These are phyloP conservation scores for Proterorhinus semilunaris DNA, from an alignment of 2,113 vertebrate species.

Conservation along the genomic window DNA sequence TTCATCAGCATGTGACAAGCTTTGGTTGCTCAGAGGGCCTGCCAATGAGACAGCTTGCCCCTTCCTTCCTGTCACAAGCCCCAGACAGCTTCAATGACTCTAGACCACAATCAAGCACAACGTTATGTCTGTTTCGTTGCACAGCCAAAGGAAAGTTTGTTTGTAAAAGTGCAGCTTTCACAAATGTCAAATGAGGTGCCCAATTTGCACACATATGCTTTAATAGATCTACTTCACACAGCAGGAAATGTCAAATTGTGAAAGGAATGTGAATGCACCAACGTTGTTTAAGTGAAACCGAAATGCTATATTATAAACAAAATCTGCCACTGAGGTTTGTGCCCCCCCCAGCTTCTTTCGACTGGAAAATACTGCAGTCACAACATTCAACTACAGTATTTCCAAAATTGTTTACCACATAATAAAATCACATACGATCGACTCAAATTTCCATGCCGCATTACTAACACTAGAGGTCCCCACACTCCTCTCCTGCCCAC, in stretches of 20 bases:
- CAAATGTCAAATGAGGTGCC: background rate
- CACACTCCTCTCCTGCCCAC: conserved; percentile 47
- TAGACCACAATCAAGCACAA: conserved; percentile 45
- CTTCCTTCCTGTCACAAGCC: conserved; percentile 74
- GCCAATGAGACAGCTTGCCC: conserved; percentile 60
- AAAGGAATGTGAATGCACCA: no score
- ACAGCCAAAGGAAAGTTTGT: conserved; percentile 9
- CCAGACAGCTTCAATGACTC: conserved; percentile 44
- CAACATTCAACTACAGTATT: no score
- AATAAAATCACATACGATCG: background rate
- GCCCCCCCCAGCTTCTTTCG: no score
- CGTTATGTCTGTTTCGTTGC: conserved; percentile 29
- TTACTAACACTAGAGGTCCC: conserved; percentile 83
- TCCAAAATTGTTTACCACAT: no score
- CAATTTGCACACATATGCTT: background rate
- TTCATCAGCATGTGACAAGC: conserved; percentile 63
- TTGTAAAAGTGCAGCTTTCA: background rate
- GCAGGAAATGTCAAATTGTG: no score
- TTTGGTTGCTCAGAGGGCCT: conserved; percentile 55
- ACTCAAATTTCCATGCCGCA: conserved; percentile 41
- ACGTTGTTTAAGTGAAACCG: no score
- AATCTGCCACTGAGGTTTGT: no score
- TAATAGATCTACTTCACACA: background rate
- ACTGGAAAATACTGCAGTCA: no score
- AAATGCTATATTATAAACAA: no score